These are phyloP conservation scores for Ceriagrion tenellum DNA, from an alignment of 2,888 invertebrate genomes.

Conservation along the genomic window DNA sequence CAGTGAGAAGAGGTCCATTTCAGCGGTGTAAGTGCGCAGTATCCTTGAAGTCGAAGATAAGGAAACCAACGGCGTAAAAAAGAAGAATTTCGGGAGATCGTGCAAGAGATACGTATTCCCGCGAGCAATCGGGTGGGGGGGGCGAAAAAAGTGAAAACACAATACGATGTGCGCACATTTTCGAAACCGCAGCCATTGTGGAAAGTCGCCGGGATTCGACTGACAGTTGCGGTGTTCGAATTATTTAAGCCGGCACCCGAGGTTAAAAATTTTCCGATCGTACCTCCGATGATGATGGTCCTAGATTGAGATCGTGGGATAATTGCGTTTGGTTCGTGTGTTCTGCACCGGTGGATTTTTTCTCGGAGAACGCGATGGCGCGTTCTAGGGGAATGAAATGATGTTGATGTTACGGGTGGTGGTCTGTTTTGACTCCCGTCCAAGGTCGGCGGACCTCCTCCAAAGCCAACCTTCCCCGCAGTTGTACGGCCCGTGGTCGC, in stretches of 20 bases:
- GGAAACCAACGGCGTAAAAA: background rate
- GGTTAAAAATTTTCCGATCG: background rate
- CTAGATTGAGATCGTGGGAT: background rate
- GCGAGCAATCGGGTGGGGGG: background rate
- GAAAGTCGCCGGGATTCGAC: background rate
- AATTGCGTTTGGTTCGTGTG: background rate
- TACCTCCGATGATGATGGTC: background rate
- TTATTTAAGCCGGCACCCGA: background rate
- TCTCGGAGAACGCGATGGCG: background rate
- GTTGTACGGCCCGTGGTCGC: background rate
- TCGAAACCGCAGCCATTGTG: background rate
- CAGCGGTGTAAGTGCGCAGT: background rate
- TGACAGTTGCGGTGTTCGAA: background rate
- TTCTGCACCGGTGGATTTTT: background rate
- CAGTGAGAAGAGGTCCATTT: background rate
- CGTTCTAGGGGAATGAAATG: background rate
- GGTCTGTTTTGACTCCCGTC: background rate
- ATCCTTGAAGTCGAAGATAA: background rate
- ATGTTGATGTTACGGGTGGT: background rate
- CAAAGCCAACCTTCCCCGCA: background rate
- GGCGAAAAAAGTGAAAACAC: background rate
- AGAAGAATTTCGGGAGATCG: background rate
- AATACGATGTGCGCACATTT: background rate
- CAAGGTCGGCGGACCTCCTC: background rate
- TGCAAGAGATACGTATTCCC: background rate